A percentile compares a stretch with the other conserved stretches of the same genome.
These are phyloP conservation scores for Epinephelus awoara DNA, from an alignment of 2,797 vertebrate species.

Conservation along the genomic window DNA sequence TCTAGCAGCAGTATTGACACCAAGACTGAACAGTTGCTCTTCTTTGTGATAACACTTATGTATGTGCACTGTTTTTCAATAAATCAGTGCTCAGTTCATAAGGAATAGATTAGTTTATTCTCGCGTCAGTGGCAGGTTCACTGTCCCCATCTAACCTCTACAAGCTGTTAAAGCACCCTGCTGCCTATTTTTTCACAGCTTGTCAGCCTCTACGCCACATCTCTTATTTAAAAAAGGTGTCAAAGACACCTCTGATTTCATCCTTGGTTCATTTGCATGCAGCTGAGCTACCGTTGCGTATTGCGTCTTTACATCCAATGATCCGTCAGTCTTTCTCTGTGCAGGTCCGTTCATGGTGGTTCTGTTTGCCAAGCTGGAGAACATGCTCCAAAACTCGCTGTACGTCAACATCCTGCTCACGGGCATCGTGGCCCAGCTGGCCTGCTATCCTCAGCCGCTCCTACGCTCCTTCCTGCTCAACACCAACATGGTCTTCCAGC, in stretches of 20 bases:
- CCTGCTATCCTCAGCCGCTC: conserved; percentile 96
- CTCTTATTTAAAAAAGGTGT: conserved; percentile 3
- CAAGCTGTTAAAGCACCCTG: background rate
- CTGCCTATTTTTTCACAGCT: background rate
- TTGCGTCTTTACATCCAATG: background rate
- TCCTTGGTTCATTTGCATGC: background rate
- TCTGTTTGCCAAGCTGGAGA: conserved; percentile 97
- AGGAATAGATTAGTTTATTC: background rate
- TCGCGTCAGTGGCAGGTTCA: background rate
- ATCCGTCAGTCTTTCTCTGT: background rate
- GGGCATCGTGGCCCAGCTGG: conserved; percentile 94
- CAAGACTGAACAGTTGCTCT: background rate
- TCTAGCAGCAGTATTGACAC: background rate
- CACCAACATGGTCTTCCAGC: conserved; percentile 99
- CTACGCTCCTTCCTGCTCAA: conserved; percentile 99
- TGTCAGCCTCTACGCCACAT: background rate
- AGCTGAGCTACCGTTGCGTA: background rate
- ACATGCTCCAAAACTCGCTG: conserved; percentile 97
- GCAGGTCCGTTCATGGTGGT: conserved; percentile 94
- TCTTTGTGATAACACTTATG: background rate
- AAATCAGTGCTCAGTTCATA: background rate
- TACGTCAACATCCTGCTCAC: conserved; percentile 98
- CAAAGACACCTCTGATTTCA: background rate
- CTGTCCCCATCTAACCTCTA: conserved; percentile 2
- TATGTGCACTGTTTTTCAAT: background rate